A percentile compares a stretch with the other conserved stretches of the same genome.
Evolutionary conservation across 2,888 invertebrate species (phyloP).

Genomic region (Pogonocherus hispidulus): DNA sequence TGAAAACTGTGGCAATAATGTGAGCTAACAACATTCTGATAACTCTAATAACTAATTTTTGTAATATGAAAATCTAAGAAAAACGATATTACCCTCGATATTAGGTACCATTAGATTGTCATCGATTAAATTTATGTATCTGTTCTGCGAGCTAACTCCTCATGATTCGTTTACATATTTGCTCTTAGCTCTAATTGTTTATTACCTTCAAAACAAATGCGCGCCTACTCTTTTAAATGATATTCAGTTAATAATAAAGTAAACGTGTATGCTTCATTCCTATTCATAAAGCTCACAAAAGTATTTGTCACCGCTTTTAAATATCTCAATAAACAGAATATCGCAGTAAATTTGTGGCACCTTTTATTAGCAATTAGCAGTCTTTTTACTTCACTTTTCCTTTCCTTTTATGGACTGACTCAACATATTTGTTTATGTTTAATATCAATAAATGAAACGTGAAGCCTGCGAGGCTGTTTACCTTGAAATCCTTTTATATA

Average conservation of each 20-base stretch:
- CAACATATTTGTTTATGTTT: neutral
- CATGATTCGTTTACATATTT: too few relatives aligned
- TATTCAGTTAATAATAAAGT: neutral
- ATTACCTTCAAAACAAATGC: too few relatives aligned
- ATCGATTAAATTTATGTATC: too few relatives aligned
- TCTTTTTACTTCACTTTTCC: neutral
- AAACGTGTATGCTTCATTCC: neutral
- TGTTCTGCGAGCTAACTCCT: too few relatives aligned
- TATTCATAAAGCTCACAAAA: neutral
- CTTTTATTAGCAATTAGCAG: neutral
- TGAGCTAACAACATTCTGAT: too few relatives aligned
- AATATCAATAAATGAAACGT: neutral
- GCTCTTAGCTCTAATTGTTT: too few relatives aligned
- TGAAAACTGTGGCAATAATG: too few relatives aligned
- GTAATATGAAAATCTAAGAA: too few relatives aligned
- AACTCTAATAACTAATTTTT: too few relatives aligned
- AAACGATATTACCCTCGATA: too few relatives aligned
- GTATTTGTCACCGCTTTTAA: neutral
- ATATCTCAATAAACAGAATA: neutral
- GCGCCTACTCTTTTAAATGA: too few relatives aligned
- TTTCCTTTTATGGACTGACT: neutral
- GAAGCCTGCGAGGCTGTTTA: neutral
- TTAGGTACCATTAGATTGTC: too few relatives aligned
- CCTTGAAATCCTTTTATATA: neutral
- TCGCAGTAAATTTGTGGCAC: neutral